Evolutionary conservation across 2,113 vertebrate genomes (phyloP).

Genomic region (Cololabis saira): DNA sequence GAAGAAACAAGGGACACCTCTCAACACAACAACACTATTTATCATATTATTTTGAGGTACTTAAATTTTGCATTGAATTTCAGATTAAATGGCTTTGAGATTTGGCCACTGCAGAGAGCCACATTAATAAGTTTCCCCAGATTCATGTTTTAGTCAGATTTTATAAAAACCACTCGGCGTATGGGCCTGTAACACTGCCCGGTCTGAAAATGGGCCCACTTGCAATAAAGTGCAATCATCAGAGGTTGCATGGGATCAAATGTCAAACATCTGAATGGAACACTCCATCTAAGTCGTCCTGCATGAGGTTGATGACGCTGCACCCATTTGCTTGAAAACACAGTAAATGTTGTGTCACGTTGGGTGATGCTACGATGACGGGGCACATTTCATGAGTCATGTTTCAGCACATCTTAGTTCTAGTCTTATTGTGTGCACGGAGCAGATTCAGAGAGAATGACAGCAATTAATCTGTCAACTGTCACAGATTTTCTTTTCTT

Average conservation of each 20-base stretch:
- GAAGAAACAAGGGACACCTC: too few species aligned
- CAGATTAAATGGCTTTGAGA: too few species aligned
- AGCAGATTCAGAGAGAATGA: conserved; percentile 5
- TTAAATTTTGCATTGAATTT: too few species aligned
- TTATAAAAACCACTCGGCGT: conserved; percentile 36
- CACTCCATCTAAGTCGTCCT: conserved; percentile 14
- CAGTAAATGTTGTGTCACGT: conserved; percentile 2
- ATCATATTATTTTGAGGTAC: too few species aligned
- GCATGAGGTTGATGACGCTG: neutral
- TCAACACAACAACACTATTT: too few species aligned
- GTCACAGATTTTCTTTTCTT: conserved; percentile 14
- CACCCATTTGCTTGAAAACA: neutral
- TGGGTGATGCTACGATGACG: neutral
- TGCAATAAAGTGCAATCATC: conserved; percentile 45
- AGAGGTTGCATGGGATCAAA: conserved; percentile 9
- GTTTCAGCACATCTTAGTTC: conserved; percentile 12
- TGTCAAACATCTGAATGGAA: conserved; percentile 25
- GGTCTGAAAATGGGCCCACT: conserved; percentile 22
- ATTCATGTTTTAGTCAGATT: conserved; percentile 46
- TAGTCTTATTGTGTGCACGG: neutral
- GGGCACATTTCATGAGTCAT: neutral
- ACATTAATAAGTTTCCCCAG: too few species aligned
- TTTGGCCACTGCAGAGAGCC: too few species aligned
- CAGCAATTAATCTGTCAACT: conserved; percentile 40
- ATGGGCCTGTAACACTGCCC: conserved; percentile 9